These are phyloP conservation scores for Petrosia ficiformis DNA, from an alignment of 37 sponge, comb jelly and placozoan species.

Conservation along the genomic window DNA sequence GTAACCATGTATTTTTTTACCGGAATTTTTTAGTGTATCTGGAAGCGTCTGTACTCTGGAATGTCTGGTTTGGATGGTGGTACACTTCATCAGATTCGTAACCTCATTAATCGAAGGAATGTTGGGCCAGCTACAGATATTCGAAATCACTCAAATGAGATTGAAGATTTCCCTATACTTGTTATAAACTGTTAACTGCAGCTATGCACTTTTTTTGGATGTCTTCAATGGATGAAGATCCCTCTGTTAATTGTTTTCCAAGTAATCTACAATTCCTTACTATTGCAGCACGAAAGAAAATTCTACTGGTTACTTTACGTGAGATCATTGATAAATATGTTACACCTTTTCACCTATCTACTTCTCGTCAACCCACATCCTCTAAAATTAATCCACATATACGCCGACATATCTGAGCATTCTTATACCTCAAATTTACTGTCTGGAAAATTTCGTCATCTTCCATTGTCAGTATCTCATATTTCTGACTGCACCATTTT, in stretches of 20 bases:
- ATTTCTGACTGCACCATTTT: not conserved
- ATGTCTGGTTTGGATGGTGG: constrained; percentile 15
- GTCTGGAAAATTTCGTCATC: not conserved
- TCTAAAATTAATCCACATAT: not conserved
- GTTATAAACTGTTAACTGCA: constrained; percentile 19
- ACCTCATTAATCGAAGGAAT: constrained; percentile 15
- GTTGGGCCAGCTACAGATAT: constrained; percentile 1
- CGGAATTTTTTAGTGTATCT: constrained; percentile 14
- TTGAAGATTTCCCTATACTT: constrained; percentile 19
- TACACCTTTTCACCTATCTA: too few relatives aligned
- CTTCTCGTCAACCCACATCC: not conserved
- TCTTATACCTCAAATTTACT: too few relatives aligned
- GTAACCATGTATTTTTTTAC: too few relatives aligned
- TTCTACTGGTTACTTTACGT: not conserved
- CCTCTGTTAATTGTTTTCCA: constrained; percentile 1
- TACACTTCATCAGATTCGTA: constrained; percentile 16
- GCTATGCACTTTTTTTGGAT: constrained; percentile 16
- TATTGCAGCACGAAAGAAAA: not conserved
- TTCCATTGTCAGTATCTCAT: not conserved
- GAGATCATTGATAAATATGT: constrained; percentile 3
- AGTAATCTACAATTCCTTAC: not conserved
- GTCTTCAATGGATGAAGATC: not conserved
- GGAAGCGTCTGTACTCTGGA: constrained; percentile 18
- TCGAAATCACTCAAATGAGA: constrained; percentile 11
- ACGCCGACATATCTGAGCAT: not conserved